Percentiles rank a stretch among this genome's conserved stretches.
phyloP scores from a whole-genome alignment of 2,888 invertebrate species.

The Selenia dentaria region DNA sequence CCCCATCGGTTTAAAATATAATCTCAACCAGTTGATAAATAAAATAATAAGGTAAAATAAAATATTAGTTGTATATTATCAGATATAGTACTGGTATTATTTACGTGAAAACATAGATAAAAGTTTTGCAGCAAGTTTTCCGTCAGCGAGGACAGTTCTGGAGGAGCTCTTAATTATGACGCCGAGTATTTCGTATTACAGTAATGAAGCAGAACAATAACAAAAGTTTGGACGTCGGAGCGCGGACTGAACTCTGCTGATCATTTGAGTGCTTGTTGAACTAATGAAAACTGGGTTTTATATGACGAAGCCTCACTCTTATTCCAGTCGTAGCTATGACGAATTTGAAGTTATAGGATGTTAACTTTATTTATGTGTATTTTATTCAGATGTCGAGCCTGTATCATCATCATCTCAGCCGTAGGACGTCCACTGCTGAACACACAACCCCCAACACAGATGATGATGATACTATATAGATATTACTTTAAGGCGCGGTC shows the following conservation, averaged over 20 bases:
- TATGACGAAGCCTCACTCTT: conserved; percentile 53
- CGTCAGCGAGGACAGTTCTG: conserved; percentile 71
- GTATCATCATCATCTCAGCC: no score
- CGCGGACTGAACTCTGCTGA: conserved; percentile 63
- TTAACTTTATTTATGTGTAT: no score
- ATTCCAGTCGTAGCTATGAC: conserved; percentile 57
- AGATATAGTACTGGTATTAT: conserved; percentile 61
- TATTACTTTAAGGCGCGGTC: no score
- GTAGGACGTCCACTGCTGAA: no score
- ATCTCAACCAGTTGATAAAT: no score
- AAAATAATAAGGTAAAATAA: no score
- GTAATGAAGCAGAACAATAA: conserved; percentile 83
- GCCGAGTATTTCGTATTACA: conserved; percentile 81
- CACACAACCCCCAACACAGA: no score
- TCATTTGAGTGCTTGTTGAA: conserved; percentile 79
- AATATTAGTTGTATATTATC: conserved; percentile 1
- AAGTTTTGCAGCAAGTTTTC: conserved; percentile 71
- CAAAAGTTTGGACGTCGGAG: conserved; percentile 77
- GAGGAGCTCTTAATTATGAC: conserved; percentile 80
- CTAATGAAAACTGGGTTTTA: conserved; percentile 79
- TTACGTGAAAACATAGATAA: conserved; percentile 72
- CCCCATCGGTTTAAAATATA: no score
- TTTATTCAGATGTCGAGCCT: no score
- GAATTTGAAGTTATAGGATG: conserved; percentile 39
- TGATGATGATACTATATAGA: no score